These are phyloP conservation scores for Hipposideros armiger DNA, from an alignment of 2,113 vertebrate genomes.

Conservation along the genomic window DNA sequence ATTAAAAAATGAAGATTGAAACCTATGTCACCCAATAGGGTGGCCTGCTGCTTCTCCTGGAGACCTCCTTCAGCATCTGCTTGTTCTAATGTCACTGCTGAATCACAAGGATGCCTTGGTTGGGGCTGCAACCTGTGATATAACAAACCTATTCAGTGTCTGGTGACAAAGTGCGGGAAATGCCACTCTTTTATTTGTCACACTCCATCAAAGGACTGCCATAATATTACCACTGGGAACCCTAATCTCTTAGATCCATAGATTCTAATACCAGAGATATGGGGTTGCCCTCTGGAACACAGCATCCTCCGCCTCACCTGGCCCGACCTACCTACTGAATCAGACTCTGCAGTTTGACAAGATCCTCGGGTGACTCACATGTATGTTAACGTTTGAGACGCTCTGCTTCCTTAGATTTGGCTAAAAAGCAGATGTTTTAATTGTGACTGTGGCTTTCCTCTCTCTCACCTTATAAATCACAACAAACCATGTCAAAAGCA, in stretches of 20 bases:
- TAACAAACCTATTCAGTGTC: neutral
- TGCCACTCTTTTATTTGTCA: neutral
- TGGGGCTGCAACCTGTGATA: neutral
- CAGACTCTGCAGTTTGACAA: neutral
- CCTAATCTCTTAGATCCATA: neutral
- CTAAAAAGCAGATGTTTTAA: neutral
- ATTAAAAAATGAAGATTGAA: slow-evolving; percentile 21
- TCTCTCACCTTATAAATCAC: neutral
- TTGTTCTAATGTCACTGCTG: neutral
- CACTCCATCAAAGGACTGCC: neutral
- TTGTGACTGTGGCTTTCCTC: neutral
- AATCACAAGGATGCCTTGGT: neutral
- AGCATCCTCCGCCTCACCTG: neutral
- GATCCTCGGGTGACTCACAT: neutral
- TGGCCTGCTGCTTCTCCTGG: neutral
- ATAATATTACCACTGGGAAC: neutral
- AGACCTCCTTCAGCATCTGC: neutral
- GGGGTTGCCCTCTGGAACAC: neutral
- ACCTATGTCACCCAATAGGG: neutral
- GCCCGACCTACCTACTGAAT: neutral
- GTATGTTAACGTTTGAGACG: neutral
- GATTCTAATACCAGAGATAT: neutral
- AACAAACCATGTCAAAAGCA: neutral
- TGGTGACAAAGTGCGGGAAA: neutral
- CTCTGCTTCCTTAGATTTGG: neutral